Evolutionary conservation across 2,113 vertebrate species (phyloP).

Genomic region (Ptilorrhoa leucosticta): DNA sequence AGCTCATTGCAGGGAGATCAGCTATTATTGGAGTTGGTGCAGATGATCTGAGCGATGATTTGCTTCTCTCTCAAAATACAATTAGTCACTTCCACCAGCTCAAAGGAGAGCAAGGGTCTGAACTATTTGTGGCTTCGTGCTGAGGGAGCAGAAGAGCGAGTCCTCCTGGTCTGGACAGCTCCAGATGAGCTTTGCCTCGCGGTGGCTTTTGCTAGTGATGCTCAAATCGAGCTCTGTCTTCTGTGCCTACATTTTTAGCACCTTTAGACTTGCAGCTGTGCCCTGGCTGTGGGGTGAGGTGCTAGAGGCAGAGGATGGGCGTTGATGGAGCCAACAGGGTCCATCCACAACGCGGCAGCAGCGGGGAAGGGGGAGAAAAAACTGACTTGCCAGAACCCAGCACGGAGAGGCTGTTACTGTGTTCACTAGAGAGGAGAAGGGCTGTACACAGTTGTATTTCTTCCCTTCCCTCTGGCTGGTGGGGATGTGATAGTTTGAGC

Average conservation of each 20-base stretch:
- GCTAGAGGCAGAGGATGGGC: neutral
- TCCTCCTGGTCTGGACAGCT: neutral
- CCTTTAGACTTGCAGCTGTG: neutral
- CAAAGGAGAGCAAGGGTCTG: neutral
- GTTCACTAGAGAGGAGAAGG: neutral
- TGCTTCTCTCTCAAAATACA: neutral
- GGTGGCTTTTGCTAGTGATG: neutral
- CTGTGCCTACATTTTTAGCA: neutral
- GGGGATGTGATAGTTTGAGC: neutral
- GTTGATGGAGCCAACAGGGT: rapidly evolving
- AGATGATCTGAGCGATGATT: neutral
- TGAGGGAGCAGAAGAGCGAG: neutral
- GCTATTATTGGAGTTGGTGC: conserved; percentile 1
- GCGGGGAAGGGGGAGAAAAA: neutral
- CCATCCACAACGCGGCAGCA: rapidly evolving
- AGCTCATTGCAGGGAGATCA: neutral
- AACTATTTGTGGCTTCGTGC: neutral
- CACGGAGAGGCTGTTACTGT: rapidly evolving
- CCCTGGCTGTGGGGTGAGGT: neutral
- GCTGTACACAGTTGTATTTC: rapidly evolving
- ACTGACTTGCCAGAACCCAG: neutral
- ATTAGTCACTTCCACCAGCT: neutral
- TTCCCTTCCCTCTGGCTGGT: neutral
- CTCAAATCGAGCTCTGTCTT: neutral
- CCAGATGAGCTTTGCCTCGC: neutral